Percentiles rank a stretch among this genome's conserved stretches.
Conservation (phyloP, 2,888 invertebrate species). For the Tipula unca region DNA sequence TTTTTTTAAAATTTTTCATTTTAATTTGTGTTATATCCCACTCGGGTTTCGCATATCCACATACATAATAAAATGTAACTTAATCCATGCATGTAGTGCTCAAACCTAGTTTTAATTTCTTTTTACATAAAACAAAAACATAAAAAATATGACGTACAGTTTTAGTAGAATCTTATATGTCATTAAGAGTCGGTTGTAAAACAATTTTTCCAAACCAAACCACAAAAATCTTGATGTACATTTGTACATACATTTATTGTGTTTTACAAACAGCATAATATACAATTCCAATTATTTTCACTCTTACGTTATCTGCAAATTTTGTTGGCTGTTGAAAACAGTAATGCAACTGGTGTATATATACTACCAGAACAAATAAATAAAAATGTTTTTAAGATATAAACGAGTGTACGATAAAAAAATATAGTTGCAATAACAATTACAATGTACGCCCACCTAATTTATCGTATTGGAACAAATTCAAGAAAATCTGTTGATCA, state of each 20-base stretch:
- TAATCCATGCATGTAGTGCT: background rate
- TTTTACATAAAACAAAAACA: too few species aligned
- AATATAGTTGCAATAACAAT: background rate
- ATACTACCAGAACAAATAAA: background rate
- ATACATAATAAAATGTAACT: background rate
- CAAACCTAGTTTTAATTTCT: background rate
- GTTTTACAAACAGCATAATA: background rate
- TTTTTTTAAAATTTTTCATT: background rate
- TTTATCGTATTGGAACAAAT: background rate
- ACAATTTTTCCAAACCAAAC: background rate
- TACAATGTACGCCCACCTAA: background rate
- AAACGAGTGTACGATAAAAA: background rate
- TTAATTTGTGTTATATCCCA: background rate
- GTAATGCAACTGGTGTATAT: background rate
- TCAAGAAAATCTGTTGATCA: slow-evolving; percentile 8
- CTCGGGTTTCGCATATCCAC: background rate
- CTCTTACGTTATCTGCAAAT: background rate
- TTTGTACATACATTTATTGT: background rate
- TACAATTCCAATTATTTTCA: background rate
- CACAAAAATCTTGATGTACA: background rate
- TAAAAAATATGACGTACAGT: background rate
- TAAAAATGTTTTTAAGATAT: background rate
- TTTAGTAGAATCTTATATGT: background rate
- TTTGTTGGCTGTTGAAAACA: background rate
- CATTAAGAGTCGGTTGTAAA: background rate